These are phyloP conservation scores for Seriola rivoliana DNA, from an alignment of 2,113 vertebrate species.

Conservation along the genomic window DNA sequence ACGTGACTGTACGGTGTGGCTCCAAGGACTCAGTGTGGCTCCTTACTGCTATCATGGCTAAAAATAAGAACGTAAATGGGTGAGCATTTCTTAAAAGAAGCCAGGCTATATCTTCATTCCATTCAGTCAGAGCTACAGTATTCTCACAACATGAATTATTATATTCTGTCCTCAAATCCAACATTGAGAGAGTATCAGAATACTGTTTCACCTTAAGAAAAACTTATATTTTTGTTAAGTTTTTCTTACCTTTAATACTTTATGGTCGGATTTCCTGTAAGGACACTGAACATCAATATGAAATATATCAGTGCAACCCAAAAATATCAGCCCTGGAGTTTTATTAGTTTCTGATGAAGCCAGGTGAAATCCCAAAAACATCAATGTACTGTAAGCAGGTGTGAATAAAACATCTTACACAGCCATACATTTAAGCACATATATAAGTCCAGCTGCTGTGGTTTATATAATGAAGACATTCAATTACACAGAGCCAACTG, in stretches of 20 bases:
- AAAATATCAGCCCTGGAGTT: neutral
- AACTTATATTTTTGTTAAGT: neutral
- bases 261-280: neutral
- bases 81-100: neutral
- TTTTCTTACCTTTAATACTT: neutral
- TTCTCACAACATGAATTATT: neutral
- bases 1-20: neutral
- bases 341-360: neutral
- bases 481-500: conserved; percentile 73
- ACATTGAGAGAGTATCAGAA: neutral
- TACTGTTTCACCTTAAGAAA: neutral
- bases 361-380: conserved; percentile 20
- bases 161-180: neutral
- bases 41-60: neutral
- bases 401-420: conserved; percentile 46
- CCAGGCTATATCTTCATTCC: neutral
- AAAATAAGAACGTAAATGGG: neutral
- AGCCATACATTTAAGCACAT: conserved; percentile 4
- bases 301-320: neutral
- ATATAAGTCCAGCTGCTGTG: conserved; percentile 28
- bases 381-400: conserved; percentile 29
- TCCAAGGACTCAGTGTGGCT: no score
- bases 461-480: conserved; percentile 72
- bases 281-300: neutral
- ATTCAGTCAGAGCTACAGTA: neutral